Evolutionary conservation across 1,140 invertebrate genomes (phyloP).

Genomic region (Pogonomyrmex californicus): DNA sequence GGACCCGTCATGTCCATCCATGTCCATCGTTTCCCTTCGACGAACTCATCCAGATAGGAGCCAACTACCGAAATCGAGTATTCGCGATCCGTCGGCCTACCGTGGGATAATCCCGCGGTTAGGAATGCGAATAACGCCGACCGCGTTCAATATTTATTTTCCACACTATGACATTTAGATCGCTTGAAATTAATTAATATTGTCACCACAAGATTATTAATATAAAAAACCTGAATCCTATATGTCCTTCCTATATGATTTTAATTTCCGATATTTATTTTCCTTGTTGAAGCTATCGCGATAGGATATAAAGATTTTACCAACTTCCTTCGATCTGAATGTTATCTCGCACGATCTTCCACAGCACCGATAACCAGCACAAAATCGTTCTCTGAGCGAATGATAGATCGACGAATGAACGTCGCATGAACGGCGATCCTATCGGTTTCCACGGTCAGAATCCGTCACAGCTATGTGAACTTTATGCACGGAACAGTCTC

Average conservation of each 20-base stretch:
- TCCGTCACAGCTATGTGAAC: constrained; percentile 74
- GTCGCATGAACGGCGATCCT: constrained; percentile 56
- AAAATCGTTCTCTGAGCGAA: constrained; percentile 17
- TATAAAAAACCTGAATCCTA: background rate
- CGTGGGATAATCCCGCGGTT: constrained; percentile 59
- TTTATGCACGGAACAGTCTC: constrained; percentile 53
- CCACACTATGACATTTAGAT: background rate
- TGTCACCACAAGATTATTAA: constrained; percentile 3
- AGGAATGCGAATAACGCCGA: constrained; percentile 20
- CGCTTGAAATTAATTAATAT: constrained; percentile 48
- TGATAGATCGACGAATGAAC: constrained; percentile 71
- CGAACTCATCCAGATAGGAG: constrained; percentile 57
- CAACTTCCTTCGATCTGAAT: background rate
- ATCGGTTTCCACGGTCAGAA: constrained; percentile 71
- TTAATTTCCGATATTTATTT: background rate
- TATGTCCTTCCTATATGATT: background rate
- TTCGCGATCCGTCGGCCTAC: constrained; percentile 47
- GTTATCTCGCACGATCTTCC: constrained; percentile 43
- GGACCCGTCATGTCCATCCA: constrained; percentile 70
- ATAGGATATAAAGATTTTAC: constrained; percentile 6
- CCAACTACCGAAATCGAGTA: constrained; percentile 76
- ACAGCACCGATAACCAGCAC: background rate
- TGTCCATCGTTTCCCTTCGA: constrained; percentile 70
- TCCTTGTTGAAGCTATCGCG: background rate
- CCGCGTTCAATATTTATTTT: constrained; percentile 14